Conservation (phyloP, 37 sponge, comb jelly and placozoan species). For the Chondrilla cf. caribensis region DNA sequence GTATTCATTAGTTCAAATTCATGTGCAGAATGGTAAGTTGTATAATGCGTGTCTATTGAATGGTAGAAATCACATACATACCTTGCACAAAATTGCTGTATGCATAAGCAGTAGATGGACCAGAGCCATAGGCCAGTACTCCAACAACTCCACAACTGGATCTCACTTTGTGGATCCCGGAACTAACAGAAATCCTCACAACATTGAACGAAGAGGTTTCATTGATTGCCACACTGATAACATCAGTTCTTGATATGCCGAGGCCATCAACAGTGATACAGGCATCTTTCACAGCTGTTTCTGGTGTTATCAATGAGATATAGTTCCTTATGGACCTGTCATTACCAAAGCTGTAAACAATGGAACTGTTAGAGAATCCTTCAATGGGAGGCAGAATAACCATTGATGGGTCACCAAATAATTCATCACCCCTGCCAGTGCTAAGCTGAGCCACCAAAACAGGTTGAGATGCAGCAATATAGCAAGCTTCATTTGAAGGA, state of each 20-base stretch:
- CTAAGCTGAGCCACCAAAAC: background rate
- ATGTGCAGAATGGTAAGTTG: too few species aligned
- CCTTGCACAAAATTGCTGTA: background rate
- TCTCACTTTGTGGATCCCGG: background rate
- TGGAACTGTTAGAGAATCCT: background rate
- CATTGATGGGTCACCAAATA: slow-evolving; percentile 2
- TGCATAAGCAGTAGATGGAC: background rate
- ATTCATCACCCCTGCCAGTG: background rate
- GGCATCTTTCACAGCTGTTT: background rate
- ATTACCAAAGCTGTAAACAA: background rate
- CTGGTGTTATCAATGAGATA: background rate
- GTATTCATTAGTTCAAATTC: too few species aligned
- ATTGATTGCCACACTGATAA: background rate
- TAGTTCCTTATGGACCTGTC: background rate
- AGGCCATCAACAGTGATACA: background rate
- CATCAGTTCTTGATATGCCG: background rate
- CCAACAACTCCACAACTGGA: background rate
- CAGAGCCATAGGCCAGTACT: background rate
- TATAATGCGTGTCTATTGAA: too few species aligned
- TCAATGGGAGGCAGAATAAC: background rate
- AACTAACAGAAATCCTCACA: background rate
- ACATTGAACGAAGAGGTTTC: background rate
- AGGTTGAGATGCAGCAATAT: background rate
- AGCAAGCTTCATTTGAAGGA: background rate
- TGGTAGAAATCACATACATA: too few species aligned